Percentiles rank a stretch among this genome's conserved stretches.
Conservation (phyloP, 23 tunicate species). For the Trididemnum nubilum region DNA sequence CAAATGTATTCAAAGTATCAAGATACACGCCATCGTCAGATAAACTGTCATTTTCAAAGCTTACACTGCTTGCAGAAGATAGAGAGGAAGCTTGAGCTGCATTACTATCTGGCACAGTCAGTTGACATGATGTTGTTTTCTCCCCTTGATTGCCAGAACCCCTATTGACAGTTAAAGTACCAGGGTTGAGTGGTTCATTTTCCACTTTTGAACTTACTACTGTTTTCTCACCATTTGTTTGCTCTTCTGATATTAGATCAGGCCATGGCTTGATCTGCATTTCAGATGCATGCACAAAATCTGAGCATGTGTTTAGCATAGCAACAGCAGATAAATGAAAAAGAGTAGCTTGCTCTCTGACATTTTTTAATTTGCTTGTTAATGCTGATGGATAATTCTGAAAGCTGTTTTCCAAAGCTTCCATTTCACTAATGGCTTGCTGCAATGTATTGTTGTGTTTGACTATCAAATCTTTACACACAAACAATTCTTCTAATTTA, state of each 20-base stretch:
- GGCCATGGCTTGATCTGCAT: conserved; percentile 48
- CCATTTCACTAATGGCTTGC: conserved; percentile 61
- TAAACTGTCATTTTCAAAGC: background rate
- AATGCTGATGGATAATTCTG: background rate
- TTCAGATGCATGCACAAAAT: conserved; percentile 72
- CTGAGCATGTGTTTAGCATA: conserved; percentile 71
- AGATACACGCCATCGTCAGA: conserved; percentile 48
- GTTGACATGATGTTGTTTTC: too few relatives aligned
- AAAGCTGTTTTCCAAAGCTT: background rate
- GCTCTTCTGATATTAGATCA: too few relatives aligned
- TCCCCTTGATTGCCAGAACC: too few relatives aligned
- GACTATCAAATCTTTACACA: conserved; percentile 86
- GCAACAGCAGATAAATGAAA: conserved; percentile 77
- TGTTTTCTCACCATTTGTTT: too few relatives aligned
- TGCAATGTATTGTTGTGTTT: conserved; percentile 86
- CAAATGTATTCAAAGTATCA: conserved; percentile 63
- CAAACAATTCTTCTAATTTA: conserved; percentile 76
- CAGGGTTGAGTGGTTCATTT: conserved; percentile 59
- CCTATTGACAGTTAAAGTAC: too few relatives aligned
- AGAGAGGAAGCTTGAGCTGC: too few relatives aligned
- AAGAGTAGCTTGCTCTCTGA: conserved; percentile 79
- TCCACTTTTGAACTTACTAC: conserved; percentile 73
- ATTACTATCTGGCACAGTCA: too few relatives aligned
- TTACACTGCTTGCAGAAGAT: conserved; percentile 83
- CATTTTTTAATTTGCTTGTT: conserved; percentile 52